Conservation (phyloP, 2,888 invertebrate species). For the Eupithecia dodoneata region DNA sequence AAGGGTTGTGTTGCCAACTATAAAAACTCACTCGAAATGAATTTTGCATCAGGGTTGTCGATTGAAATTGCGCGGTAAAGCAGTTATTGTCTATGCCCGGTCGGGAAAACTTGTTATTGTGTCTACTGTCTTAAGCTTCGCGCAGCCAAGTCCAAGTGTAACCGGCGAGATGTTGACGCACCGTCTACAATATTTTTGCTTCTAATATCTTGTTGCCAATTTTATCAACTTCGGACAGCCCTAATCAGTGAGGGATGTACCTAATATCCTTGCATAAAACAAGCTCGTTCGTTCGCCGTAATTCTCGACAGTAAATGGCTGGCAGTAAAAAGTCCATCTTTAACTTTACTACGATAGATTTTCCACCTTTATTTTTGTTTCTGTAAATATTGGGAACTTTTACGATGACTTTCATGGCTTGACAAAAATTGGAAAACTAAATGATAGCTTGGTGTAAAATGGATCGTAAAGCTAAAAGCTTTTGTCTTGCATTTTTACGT, state of each 20-base stretch:
- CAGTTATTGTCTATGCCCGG: neutral
- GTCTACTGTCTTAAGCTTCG: neutral
- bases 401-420: constrained; percentile 20
- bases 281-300: constrained; percentile 42
- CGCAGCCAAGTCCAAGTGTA: neutral
- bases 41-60: constrained; percentile 31
- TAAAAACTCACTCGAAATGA: constrained; percentile 45
- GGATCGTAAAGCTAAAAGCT: constrained; percentile 7
- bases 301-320: constrained; percentile 44
- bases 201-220: neutral
- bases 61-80: neutral
- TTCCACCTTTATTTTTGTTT: constrained; percentile 29
- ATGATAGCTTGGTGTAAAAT: constrained; percentile 5
- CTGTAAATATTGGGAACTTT: constrained; percentile 24
- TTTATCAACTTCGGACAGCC: constrained; percentile 6
- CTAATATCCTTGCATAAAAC: constrained; percentile 44
- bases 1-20: constrained; percentile 43
- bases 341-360: constrained; percentile 42
- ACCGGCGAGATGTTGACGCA: neutral
- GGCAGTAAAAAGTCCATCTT: constrained; percentile 46
- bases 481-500: neutral
- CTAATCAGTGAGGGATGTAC: constrained; percentile 31
- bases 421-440: constrained; percentile 13
- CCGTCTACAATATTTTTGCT: neutral
- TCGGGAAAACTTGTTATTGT: neutral